phyloP scores from a whole-genome alignment of 2,113 vertebrate species.

The Corapipo altera region DNA sequence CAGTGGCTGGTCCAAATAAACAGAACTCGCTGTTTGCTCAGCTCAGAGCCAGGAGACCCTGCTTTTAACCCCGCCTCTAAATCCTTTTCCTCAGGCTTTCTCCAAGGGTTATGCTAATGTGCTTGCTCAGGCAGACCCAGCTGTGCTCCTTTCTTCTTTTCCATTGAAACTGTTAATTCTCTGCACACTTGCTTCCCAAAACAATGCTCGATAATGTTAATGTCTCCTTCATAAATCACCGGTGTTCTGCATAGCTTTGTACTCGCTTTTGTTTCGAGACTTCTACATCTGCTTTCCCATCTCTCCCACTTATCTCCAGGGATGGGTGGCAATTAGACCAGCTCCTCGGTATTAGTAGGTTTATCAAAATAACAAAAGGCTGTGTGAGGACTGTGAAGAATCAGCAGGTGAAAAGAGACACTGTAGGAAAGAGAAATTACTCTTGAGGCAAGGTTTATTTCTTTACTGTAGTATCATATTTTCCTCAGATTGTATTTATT shows the following conservation, averaged over 20 bases:
- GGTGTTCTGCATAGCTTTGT: constrained; percentile 48
- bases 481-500: not conserved
- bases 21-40: not conserved
- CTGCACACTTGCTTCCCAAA: not conserved
- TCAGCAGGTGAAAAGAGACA: not conserved
- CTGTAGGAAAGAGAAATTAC: not conserved
- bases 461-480: not conserved
- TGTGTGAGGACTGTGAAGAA: not conserved
- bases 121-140: not conserved
- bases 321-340: constrained; percentile 27
- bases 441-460: not conserved
- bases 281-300: constrained; percentile 46
- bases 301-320: constrained; percentile 42
- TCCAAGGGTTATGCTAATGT: constrained; percentile 30
- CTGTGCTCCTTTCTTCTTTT: not conserved
- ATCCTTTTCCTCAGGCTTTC: constrained; percentile 10
- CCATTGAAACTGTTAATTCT: not conserved
- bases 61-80: not conserved
- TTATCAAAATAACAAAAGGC: constrained; percentile 57
- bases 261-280: constrained; percentile 35
- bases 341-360: not conserved
- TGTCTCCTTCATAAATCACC: constrained; percentile 32
- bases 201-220: constrained; percentile 36
- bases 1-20: not conserved
- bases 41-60: not conserved